Percentiles rank a stretch among this genome's conserved stretches.
Conservation (phyloP, 2,888 invertebrate species). For the Acrocyrtus sp. region DNA sequence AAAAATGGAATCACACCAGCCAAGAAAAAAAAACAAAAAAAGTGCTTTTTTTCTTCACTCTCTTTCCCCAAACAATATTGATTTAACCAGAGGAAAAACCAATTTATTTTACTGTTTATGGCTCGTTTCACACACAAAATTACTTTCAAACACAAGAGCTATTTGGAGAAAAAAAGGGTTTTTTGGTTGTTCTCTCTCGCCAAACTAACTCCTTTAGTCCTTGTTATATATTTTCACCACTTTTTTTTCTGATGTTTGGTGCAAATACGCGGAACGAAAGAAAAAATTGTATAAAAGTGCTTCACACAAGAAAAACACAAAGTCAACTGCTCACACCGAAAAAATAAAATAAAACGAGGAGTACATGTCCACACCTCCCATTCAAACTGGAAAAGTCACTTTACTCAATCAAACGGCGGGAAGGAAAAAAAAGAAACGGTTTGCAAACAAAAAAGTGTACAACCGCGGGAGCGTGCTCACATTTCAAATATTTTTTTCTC, state of each 20-base stretch:
- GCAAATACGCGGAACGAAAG: background rate
- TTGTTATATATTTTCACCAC: too few species aligned
- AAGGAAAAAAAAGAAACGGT: background rate
- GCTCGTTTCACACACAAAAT: conserved; percentile 23
- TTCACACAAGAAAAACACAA: conserved; percentile 1
- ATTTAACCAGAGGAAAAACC: conserved; percentile 21
- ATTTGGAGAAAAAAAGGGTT: background rate
- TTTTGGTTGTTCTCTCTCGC: conserved; percentile 1
- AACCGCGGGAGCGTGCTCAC: background rate
- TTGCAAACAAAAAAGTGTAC: background rate
- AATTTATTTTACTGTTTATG: conserved; percentile 26
- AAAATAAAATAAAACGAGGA: background rate
- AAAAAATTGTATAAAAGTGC: background rate
- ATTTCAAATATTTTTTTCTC: conserved; percentile 5
- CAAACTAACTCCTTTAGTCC: too few species aligned
- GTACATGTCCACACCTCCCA: background rate
- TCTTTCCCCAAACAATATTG: background rate
- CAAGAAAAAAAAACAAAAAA: background rate
- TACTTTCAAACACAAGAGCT: too few species aligned
- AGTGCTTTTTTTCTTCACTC: background rate
- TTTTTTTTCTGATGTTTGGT: background rate
- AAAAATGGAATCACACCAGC: conserved; percentile 7
- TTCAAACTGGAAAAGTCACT: too few species aligned
- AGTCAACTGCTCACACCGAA: background rate
- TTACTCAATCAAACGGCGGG: background rate